A percentile compares a stretch with the other conserved stretches of the same genome.
These are phyloP conservation scores for Diorhabda carinulata DNA, from an alignment of 1,140 invertebrate genomes.

Conservation along the genomic window DNA sequence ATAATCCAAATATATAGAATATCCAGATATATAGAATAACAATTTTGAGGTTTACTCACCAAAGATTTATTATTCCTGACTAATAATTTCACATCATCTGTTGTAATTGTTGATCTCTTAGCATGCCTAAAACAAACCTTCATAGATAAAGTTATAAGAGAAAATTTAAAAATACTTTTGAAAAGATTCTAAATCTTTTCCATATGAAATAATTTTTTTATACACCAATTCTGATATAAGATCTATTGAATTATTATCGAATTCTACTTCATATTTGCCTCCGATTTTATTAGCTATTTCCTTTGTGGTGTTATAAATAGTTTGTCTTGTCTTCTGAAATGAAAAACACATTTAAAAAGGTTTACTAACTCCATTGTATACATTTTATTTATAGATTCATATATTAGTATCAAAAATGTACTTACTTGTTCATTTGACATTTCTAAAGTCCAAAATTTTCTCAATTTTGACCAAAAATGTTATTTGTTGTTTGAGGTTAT, in stretches of 20 bases:
- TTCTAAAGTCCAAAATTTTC: too few relatives aligned
- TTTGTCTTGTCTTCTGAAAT: conserved; percentile 51
- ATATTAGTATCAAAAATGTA: too few relatives aligned
- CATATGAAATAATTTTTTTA: conserved; percentile 51
- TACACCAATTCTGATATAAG: conserved; percentile 52
- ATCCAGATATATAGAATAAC: conserved; percentile 7
- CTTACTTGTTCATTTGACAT: too few relatives aligned
- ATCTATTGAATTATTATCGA: conserved; percentile 48
- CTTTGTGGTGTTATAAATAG: conserved; percentile 48
- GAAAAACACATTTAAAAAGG: not conserved
- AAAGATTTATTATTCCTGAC: conserved; percentile 52
- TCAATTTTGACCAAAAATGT: too few relatives aligned
- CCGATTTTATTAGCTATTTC: conserved; percentile 50
- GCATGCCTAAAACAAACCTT: conserved; percentile 48
- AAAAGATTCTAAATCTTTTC: conserved; percentile 55
- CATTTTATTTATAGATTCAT: too few relatives aligned
- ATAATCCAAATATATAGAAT: not conserved
- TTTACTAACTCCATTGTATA: too few relatives aligned
- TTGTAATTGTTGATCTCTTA: conserved; percentile 52
- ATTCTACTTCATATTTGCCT: conserved; percentile 48
- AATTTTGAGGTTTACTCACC: conserved; percentile 43
- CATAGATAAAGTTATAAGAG: too few relatives aligned
- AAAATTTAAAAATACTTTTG: conserved; percentile 46
- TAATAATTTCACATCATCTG: conserved; percentile 54
- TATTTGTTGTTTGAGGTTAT: too few relatives aligned